These are phyloP conservation scores for Xiphorhynchus elegans DNA, from an alignment of 2,113 vertebrate species.

Conservation along the genomic window DNA sequence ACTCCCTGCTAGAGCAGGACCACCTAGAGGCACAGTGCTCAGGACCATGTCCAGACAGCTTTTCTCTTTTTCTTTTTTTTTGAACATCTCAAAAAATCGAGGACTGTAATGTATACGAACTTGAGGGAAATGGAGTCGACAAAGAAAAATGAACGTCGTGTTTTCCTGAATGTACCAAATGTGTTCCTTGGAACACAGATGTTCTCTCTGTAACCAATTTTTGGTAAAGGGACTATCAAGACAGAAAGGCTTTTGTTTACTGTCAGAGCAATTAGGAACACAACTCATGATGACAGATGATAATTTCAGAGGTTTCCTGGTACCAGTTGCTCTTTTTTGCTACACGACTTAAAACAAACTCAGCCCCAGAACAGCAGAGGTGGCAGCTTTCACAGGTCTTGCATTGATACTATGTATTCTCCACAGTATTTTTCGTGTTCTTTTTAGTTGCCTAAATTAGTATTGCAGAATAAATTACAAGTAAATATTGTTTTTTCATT, in stretches of 20 bases:
- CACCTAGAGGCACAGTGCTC: background rate
- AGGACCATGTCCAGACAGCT: background rate
- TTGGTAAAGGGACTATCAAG: background rate
- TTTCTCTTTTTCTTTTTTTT: background rate
- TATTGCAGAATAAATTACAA: background rate
- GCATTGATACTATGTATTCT: background rate
- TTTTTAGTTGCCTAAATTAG: background rate
- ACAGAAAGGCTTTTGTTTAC: background rate
- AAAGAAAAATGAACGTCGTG: background rate
- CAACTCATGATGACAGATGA: background rate
- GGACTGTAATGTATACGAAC: background rate
- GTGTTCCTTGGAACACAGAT: background rate
- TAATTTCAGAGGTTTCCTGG: background rate
- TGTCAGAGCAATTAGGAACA: background rate
- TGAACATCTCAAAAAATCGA: background rate
- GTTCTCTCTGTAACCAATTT: background rate
- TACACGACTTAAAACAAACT: background rate
- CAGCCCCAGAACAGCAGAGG: background rate
- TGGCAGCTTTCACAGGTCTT: background rate
- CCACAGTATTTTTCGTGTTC: background rate
- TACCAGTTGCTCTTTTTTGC: background rate
- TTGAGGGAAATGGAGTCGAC: background rate
- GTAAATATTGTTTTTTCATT: background rate
- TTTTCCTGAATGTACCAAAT: background rate
- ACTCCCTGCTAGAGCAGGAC: rapidly evolving